Base-by-base conservation (phyloP, 2,797 vertebrate species). In the Enteromius fasciolatus region DNA sequence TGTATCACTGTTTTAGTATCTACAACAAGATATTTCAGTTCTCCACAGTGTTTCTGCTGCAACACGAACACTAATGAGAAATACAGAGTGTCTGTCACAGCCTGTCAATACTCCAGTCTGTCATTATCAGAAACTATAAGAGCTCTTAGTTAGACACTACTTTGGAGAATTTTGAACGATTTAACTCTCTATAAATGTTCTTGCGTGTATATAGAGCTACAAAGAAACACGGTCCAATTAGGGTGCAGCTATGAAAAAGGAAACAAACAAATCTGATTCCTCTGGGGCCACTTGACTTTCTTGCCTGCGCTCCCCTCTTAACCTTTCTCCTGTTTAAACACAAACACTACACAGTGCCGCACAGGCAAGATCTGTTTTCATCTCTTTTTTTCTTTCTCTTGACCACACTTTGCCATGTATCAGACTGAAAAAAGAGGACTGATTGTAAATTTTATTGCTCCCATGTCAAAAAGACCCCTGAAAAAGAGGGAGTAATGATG, bases 401-500 rank as follows among this genome's bases (percentile, higher is more conserved):
- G 90, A 92, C 90, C 91, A 92, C 91, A 89, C 92, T 92, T 93
- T 92, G 90, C 89, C 88, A 93, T 78, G 89, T 90, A 92, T 94
- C 92, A 88, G 77, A 85, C 92, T 93, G 91, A 94, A 85, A 93
- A 18, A 52, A 31, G 93, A 57, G 91, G 91, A 91, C 94, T 93
- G 94, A 93, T 95, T 94, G 94, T 95, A 96, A 97, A 96, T 95
- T 97, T 97, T 97, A 98, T 96, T 96, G 94, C 93, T 90, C 91
- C 85, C 86, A 95, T 96, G 97, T 97, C 96, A 97, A 97, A 95
- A 97, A 96, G 95, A 94, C 96, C 97, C 94, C 94, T 93, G 96
- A 95, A 93, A 94, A 95, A 96, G 94, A 95, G 18, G 92, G 95
- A 95, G 95, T 98, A 98, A 99, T 96, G 96, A 96, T 94, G 94